These are phyloP conservation scores for Oncorhynchus clarkii DNA, from an alignment of 2,113 vertebrate genomes.

Conservation along the genomic window DNA sequence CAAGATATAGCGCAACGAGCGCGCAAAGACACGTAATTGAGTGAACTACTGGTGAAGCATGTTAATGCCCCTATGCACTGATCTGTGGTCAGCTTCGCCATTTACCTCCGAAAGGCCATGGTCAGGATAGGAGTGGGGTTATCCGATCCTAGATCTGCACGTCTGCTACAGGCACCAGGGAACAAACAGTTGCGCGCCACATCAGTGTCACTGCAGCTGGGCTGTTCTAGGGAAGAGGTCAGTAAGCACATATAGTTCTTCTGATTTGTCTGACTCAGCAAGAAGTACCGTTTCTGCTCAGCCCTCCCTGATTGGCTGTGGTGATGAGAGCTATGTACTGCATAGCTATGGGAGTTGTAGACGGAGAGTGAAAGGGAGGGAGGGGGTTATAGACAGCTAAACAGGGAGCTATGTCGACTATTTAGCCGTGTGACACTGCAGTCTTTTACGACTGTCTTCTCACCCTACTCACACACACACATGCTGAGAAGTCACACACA, in stretches of 20 bases:
- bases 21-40: too few relatives aligned
- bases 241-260: neutral
- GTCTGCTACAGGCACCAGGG: neutral
- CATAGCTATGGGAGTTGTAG: neutral
- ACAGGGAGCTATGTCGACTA: conserved; percentile 50
- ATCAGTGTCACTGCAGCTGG: neutral
- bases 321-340: neutral
- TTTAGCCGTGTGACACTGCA: conserved; percentile 61
- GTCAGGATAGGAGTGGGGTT: neutral
- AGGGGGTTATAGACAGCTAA: neutral
- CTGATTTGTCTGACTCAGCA: conserved; percentile 1
- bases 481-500: neutral
- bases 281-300: neutral
- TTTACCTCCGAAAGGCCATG: neutral
- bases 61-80: neutral
- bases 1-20: neutral
- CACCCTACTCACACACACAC: neutral
- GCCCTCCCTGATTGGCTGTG: neutral
- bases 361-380: neutral
- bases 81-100: neutral
- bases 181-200: too few relatives aligned
- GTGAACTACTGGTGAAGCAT: too few relatives aligned
- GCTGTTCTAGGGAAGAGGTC: neutral
- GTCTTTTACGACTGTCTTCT: conserved; percentile 7
- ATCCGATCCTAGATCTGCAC: neutral